These are phyloP conservation scores for Bactericera cockerelli DNA, from an alignment of 1,140 invertebrate species.

Conservation along the genomic window DNA sequence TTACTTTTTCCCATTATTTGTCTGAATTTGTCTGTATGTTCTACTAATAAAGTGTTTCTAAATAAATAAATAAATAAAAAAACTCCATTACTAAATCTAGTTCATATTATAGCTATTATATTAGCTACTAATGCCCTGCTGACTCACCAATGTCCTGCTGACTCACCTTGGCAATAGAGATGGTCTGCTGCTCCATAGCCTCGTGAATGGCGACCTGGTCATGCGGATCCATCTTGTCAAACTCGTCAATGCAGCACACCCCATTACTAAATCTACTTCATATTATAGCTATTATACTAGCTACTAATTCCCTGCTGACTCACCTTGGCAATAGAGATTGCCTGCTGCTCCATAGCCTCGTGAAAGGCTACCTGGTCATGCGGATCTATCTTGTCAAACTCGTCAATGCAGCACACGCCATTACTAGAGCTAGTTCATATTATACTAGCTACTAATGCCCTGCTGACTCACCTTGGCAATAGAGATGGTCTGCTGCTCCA, in stretches of 20 bases:
- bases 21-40: too few relatives aligned
- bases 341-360: constrained; percentile 91
- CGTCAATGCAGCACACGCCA: constrained; percentile 96
- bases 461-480: constrained; percentile 84
- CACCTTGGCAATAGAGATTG: constrained; percentile 93
- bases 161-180: constrained; percentile 82
- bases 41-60: too few relatives aligned
- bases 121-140: too few relatives aligned
- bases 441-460: too few relatives aligned
- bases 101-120: too few relatives aligned
- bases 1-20: too few relatives aligned
- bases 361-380: constrained; percentile 96
- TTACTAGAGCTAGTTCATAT: constrained; percentile 45
- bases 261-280: too few relatives aligned
- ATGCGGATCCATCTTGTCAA: constrained; percentile 96
- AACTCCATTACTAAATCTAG: too few relatives aligned
- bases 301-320: too few relatives aligned
- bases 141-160: too few relatives aligned
- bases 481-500: constrained; percentile 99
- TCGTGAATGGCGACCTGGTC: constrained; percentile 99
- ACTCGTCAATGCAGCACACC: constrained; percentile 97
- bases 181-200: constrained; percentile 99
- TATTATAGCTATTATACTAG: too few relatives aligned
- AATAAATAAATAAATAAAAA: too few relatives aligned
- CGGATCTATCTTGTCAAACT: constrained; percentile 79